A percentile compares a stretch with the other conserved stretches of the same genome.
phyloP scores from a whole-genome alignment of 1,140 invertebrate species.

The Sinonovacula constricta region DNA sequence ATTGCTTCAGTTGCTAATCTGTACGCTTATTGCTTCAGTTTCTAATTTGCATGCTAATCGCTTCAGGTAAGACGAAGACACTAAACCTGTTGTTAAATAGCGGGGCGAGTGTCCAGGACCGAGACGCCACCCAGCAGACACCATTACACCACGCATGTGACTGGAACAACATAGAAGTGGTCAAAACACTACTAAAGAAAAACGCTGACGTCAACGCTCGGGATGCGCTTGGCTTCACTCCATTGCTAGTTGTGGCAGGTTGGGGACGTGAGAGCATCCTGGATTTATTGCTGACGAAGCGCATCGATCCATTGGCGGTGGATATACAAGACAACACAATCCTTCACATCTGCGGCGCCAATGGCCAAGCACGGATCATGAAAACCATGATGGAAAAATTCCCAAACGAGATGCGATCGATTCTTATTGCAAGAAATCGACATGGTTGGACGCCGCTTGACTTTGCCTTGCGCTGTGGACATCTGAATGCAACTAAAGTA shows the following conservation, averaged over 20 bases:
- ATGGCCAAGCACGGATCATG: slow-evolving; percentile 36
- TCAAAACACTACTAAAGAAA: slow-evolving; percentile 79
- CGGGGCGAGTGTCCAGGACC: slow-evolving; percentile 75
- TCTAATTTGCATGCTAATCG: too few relatives aligned
- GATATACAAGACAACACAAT: slow-evolving; percentile 47
- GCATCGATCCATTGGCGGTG: slow-evolving; percentile 15
- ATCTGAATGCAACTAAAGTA: slow-evolving; percentile 32
- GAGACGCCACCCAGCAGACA: slow-evolving; percentile 75
- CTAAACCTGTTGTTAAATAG: slow-evolving; percentile 65
- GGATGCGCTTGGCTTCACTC: slow-evolving; percentile 79
- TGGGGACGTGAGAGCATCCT: slow-evolving; percentile 47
- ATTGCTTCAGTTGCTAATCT: too few relatives aligned
- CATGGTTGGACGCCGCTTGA: slow-evolving; percentile 50
- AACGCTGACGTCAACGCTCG: slow-evolving; percentile 80
- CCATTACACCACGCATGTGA: slow-evolving; percentile 76
- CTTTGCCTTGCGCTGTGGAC: slow-evolving; percentile 45
- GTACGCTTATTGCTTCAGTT: too few relatives aligned
- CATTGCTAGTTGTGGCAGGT: slow-evolving; percentile 76
- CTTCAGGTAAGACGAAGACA: slow-evolving; percentile 48
- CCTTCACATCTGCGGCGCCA: slow-evolving; percentile 42
- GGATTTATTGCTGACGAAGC: slow-evolving; percentile 31
- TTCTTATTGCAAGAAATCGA: slow-evolving; percentile 39
- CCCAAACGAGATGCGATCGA: slow-evolving; percentile 43
- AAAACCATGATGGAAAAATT: slow-evolving; percentile 26
- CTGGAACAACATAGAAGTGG: slow-evolving; percentile 70